Percentiles rank a stretch among this genome's conserved stretches.
Conservation (phyloP, 2,888 invertebrate species). For the Agapetus fuscipes region DNA sequence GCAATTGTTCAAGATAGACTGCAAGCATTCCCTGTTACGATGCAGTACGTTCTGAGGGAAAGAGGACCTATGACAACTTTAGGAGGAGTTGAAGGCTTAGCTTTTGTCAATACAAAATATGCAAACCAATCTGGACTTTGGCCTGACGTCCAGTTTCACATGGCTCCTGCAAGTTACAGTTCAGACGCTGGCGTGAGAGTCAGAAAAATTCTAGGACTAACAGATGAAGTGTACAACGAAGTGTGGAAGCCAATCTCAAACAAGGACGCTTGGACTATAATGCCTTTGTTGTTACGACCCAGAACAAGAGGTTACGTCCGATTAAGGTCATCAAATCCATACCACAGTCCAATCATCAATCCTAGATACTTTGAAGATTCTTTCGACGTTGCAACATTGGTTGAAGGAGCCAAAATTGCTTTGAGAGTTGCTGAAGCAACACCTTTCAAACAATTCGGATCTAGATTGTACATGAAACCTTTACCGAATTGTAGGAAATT, state of each 20-base stretch:
- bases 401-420: constrained; percentile 75
- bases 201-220: constrained; percentile 67
- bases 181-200: constrained; percentile 70
- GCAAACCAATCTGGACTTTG: constrained; percentile 68
- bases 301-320: constrained; percentile 69
- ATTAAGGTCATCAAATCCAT: constrained; percentile 72
- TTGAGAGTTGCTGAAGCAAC: constrained; percentile 61
- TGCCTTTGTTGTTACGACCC: constrained; percentile 74
- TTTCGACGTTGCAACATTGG: constrained; percentile 65
- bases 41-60: constrained; percentile 69
- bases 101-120: constrained; percentile 76
- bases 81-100: constrained; percentile 81
- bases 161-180: constrained; percentile 82
- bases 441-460: constrained; percentile 73
- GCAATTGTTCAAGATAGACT: constrained; percentile 71
- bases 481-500: constrained; percentile 69
- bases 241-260: constrained; percentile 75
- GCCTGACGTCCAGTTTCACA: constrained; percentile 88
- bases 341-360: constrained; percentile 78
- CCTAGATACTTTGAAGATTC: constrained; percentile 87
- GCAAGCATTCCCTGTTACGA: constrained; percentile 67
- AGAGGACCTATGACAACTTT: constrained; percentile 79
- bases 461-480: constrained; percentile 62
- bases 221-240: constrained; percentile 68
- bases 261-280: constrained; percentile 72